Conservation (phyloP, 2,888 invertebrate genomes). For the Oasisia sp. region DNA sequence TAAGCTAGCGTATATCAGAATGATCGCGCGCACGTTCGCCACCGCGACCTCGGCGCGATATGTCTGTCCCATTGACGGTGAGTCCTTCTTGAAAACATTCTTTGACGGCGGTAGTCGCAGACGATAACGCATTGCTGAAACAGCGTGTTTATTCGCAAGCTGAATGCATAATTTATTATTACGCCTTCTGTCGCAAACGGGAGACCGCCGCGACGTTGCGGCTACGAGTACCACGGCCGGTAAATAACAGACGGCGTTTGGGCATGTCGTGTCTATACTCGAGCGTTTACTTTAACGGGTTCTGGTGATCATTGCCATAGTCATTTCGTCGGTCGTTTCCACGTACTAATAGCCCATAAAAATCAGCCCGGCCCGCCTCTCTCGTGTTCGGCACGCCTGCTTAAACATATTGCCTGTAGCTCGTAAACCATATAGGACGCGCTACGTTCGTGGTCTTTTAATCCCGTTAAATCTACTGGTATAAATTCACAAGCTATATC, state of each 20-base stretch:
- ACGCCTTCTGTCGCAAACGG: slow-evolving; percentile 10
- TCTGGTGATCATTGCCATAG: background rate
- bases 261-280: background rate
- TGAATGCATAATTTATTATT: background rate
- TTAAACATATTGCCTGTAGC: background rate
- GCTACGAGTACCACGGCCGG: background rate
- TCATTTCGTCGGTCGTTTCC: background rate
- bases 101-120: background rate
- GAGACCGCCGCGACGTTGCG: background rate
- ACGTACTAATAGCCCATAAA: slow-evolving; percentile 5
- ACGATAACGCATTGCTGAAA: background rate
- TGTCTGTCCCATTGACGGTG: background rate
- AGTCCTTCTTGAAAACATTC: background rate
- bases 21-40: background rate
- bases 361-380: background rate
- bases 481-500: background rate
- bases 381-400: background rate
- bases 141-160: background rate
- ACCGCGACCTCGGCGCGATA: background rate
- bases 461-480: background rate
- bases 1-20: background rate
- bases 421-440: background rate
- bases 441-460: background rate
- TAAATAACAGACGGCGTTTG: background rate
- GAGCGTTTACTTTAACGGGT: slow-evolving; percentile 1